Evolutionary conservation across 2,113 vertebrate species (phyloP).

Genomic region (Spilogale gracilis): DNA sequence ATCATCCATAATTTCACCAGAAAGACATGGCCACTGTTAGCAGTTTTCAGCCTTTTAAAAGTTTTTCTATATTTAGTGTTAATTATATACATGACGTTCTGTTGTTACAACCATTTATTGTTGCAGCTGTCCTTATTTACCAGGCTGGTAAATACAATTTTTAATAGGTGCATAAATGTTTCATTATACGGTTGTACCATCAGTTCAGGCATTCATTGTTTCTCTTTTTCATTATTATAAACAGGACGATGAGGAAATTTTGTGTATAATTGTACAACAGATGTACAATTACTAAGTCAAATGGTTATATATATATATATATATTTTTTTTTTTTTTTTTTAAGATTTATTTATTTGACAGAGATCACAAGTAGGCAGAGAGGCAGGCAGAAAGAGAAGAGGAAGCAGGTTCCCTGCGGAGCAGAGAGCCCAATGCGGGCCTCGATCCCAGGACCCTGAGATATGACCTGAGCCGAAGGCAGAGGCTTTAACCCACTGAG

Average conservation of each 20-base stretch:
- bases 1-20: neutral
- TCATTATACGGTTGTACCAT: neutral
- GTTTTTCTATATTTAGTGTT: neutral
- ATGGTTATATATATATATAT: neutral
- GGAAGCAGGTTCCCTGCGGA: no score
- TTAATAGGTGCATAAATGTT: neutral
- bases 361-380: no score
- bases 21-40: neutral
- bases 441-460: no score
- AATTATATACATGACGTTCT: neutral
- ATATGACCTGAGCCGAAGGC: no score
- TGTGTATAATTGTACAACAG: neutral
- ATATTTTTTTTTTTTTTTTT: no score
- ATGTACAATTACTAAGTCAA: neutral
- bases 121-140: neutral
- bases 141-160: neutral
- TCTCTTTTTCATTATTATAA: neutral
- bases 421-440: no score
- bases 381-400: no score
- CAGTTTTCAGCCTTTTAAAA: conserved; percentile 35
- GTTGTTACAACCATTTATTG: neutral
- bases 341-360: no score
- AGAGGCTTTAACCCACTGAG: no score
- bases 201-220: neutral
- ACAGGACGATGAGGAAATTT: neutral